A percentile compares a stretch with the other conserved stretches of the same genome.
These are phyloP conservation scores for Cyclopterus lumpus DNA, from an alignment of 2,797 vertebrate genomes.

Conservation along the genomic window DNA sequence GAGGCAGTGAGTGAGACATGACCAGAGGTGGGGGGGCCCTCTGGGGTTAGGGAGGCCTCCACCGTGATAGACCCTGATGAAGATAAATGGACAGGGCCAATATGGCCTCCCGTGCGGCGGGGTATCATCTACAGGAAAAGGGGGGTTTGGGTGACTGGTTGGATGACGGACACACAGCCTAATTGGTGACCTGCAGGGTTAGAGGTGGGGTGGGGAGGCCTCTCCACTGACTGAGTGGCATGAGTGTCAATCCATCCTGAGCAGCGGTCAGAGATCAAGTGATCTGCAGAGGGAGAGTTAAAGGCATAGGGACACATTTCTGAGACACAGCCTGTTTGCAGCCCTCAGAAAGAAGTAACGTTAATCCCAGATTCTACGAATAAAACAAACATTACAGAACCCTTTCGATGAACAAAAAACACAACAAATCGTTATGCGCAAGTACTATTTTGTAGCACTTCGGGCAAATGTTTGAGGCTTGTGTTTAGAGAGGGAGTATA, in stretches of 20 bases:
- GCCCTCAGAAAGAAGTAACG: slow-evolving; percentile 29
- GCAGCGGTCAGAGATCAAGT: slow-evolving; percentile 75
- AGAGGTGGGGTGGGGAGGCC: slow-evolving; percentile 44
- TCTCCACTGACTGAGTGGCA: slow-evolving; percentile 67
- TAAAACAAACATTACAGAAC: slow-evolving; percentile 34
- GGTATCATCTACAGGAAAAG: slow-evolving; percentile 60
- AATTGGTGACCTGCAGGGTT: slow-evolving; percentile 75
- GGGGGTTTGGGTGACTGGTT: slow-evolving; percentile 39
- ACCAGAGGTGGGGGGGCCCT: slow-evolving; percentile 55
- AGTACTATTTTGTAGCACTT: not conserved
- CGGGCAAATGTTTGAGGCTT: not conserved
- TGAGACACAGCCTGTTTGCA: slow-evolving; percentile 57
- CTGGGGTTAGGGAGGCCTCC: slow-evolving; percentile 62
- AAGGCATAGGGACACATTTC: slow-evolving; percentile 65
- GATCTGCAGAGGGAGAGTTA: slow-evolving; percentile 65
- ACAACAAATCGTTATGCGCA: not conserved
- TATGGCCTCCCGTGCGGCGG: slow-evolving; percentile 58
- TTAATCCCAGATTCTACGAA: slow-evolving; percentile 18
- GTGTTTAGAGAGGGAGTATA: not conserved
- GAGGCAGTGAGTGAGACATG: slow-evolving; percentile 65
- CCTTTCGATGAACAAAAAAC: slow-evolving; percentile 6
- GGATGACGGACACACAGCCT: slow-evolving; percentile 67
- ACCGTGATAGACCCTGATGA: slow-evolving; percentile 76
- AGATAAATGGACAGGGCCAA: slow-evolving; percentile 81
- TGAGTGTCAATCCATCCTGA: slow-evolving; percentile 74